Conservation (phyloP, 2,113 vertebrate species). For the Columbina picui region DNA sequence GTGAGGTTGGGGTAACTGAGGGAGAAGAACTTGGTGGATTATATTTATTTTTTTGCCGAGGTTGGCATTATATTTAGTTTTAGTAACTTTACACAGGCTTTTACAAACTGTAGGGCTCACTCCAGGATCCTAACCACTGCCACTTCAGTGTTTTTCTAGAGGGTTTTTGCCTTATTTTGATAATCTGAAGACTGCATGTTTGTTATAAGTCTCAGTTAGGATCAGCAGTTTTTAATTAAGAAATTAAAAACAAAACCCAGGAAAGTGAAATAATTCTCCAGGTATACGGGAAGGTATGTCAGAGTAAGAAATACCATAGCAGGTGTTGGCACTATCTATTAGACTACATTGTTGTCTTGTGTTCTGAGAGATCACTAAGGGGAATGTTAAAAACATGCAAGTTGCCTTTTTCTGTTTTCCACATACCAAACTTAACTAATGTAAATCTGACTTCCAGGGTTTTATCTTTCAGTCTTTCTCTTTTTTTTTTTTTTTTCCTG, state of each 20-base stretch:
- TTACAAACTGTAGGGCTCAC: neutral
- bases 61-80: neutral
- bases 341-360: neutral
- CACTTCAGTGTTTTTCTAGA: neutral
- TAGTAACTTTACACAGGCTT: neutral
- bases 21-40: neutral
- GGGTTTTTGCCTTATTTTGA: neutral
- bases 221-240: neutral
- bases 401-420: neutral
- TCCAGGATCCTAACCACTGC: neutral
- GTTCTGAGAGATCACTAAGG: neutral
- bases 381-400: neutral
- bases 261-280: neutral
- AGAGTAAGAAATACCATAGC: neutral
- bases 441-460: neutral
- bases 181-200: neutral
- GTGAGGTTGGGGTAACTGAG: neutral
- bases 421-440: neutral
- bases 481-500: neutral
- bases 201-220: neutral
- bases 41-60: neutral
- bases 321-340: neutral
- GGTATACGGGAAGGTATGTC: neutral
- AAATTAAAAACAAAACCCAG: neutral
- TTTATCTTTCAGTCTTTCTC: neutral